phyloP scores from a whole-genome alignment of 2,113 vertebrate species.

The Paradoxurus hermaphroditus region DNA sequence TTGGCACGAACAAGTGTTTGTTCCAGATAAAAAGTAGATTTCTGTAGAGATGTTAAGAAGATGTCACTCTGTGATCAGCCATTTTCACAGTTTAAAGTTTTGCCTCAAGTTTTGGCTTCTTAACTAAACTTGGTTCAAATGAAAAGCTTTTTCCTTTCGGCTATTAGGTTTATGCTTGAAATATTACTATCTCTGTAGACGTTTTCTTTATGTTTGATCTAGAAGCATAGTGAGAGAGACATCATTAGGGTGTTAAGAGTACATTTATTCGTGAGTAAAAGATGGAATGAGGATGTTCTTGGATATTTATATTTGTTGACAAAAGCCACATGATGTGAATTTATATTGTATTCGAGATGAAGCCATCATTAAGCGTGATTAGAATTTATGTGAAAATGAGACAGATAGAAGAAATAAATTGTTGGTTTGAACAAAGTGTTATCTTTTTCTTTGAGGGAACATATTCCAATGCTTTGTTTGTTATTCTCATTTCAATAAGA shows the following conservation, averaged over 20 bases:
- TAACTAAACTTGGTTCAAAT: conserved; percentile 65
- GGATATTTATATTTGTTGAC: conserved; percentile 67
- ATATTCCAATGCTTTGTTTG: conserved; percentile 74
- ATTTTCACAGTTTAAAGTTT: conserved; percentile 46
- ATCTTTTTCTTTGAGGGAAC: conserved; percentile 67
- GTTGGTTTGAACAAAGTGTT: conserved; percentile 57
- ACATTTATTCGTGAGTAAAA: conserved; percentile 53
- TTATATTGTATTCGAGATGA: conserved; percentile 65
- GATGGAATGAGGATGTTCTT: background rate
- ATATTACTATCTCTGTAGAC: conserved; percentile 53
- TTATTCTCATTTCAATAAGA: conserved; percentile 73
- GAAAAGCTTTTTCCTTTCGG: conserved; percentile 58
- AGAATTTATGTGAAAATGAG: conserved; percentile 72
- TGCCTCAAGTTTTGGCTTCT: conserved; percentile 48
- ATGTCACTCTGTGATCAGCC: background rate
- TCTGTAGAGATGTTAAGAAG: background rate
- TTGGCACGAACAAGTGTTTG: conserved; percentile 34
- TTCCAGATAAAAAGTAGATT: conserved; percentile 18
- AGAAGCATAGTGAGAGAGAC: conserved; percentile 47
- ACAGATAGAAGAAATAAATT: conserved; percentile 48
- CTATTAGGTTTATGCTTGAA: conserved; percentile 68
- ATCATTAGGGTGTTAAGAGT: conserved; percentile 60
- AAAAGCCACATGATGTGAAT: conserved; percentile 64
- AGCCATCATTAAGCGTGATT: conserved; percentile 74
- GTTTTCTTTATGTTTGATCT: conserved; percentile 52